A percentile compares a stretch with the other conserved stretches of the same genome.
Evolutionary conservation across 1,140 invertebrate species (phyloP).

Genomic region (Triops longicaudatus): DNA sequence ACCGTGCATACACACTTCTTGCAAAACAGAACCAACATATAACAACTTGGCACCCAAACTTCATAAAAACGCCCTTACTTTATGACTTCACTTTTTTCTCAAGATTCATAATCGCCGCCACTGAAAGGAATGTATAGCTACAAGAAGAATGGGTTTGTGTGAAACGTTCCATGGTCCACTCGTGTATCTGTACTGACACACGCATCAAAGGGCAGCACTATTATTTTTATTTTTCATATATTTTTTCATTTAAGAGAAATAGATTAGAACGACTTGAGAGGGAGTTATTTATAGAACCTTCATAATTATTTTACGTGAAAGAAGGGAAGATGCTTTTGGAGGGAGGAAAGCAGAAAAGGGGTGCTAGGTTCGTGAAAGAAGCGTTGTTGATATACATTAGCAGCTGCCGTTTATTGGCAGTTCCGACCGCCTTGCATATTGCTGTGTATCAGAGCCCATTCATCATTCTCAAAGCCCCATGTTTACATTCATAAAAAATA

Average conservation of each 20-base stretch:
- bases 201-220: too few species aligned
- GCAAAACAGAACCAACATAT: too few species aligned
- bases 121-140: too few species aligned
- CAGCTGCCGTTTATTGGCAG: slow-evolving; percentile 14
- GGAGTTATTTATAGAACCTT: not conserved
- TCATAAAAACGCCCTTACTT: too few species aligned
- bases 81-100: too few species aligned
- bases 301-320: not conserved
- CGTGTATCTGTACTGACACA: too few species aligned
- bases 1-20: too few species aligned
- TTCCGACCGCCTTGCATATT: not conserved
- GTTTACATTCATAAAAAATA: slow-evolving; percentile 10
- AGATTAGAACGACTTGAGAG: not conserved
- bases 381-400: not conserved
- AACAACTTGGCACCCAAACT: too few species aligned
- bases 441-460: not conserved
- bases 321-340: not conserved
- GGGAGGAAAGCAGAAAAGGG: not conserved
- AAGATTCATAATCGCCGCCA: too few species aligned
- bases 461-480: not conserved
- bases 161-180: too few species aligned
- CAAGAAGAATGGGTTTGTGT: too few species aligned
- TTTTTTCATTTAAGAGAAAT: not conserved
- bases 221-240: too few species aligned
- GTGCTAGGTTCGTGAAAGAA: not conserved